These are phyloP conservation scores for Brachylomia viminalis DNA, from an alignment of 2,888 invertebrate species.

Conservation along the genomic window DNA sequence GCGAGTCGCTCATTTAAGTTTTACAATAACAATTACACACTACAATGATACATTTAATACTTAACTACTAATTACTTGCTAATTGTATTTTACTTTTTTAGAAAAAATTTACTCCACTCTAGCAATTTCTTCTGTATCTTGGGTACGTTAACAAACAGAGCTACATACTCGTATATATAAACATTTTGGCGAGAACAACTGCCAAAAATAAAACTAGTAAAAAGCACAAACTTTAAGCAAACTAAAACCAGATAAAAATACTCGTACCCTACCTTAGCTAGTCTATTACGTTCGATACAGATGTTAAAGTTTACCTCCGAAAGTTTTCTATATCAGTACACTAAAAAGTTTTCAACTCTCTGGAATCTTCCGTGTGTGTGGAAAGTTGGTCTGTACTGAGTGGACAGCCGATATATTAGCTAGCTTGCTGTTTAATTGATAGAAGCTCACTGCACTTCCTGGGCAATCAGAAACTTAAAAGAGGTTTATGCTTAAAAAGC, in stretches of 20 bases:
- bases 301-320: conserved; percentile 61
- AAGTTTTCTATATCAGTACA: conserved; percentile 35
- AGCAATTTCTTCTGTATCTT: not conserved
- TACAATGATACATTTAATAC: too few relatives aligned
- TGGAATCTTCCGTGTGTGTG: conserved; percentile 28
- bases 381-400: conserved; percentile 26
- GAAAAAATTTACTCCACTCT: not conserved
- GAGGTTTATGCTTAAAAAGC: not conserved
- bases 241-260: conserved; percentile 44
- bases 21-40: too few relatives aligned
- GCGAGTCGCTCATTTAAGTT: too few relatives aligned
- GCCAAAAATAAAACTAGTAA: not conserved
- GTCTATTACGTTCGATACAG: conserved; percentile 57
- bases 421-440: conserved; percentile 35
- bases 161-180: not conserved
- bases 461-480: not conserved
- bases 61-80: too few relatives aligned
- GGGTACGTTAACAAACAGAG: not conserved
- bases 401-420: conserved; percentile 14
- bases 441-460: conserved; percentile 1
- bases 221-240: conserved; percentile 2
- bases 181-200: not conserved
- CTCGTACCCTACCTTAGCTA: conserved; percentile 32
- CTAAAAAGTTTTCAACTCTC: conserved; percentile 50
- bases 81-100: not conserved